Evolutionary conservation across 2,797 vertebrate genomes (phyloP), one percentile per base, ranked within the genome.

Genomic region (Coccyzus lansbergi): DNA sequence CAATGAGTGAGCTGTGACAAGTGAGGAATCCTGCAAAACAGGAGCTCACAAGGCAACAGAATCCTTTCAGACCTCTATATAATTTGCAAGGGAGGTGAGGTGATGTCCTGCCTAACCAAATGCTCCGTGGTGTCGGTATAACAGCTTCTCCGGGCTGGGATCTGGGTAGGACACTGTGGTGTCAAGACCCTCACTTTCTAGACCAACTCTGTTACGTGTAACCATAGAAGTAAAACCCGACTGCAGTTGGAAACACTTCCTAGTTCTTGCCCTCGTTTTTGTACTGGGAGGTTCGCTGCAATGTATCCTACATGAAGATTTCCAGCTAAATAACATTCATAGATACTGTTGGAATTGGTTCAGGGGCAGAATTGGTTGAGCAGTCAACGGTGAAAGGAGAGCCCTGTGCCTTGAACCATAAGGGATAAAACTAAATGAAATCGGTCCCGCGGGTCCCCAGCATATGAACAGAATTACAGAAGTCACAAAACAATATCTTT

Each of bases 301-400:
- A 29, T 71, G 33, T 49, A 65, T 65, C 65, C 72, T 78, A 13
- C 21, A 7, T 72, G 72, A 88, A 88, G 86, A 89, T 83, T 93
- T 89, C 62, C 48, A 52, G 70, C 69, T 75, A 95, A 95, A 69
- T 93, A 93, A 80, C 40, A 28, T 90, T 90, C 62, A 71, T 89
- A 96, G 93, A 65, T 91, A 58, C 72, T 21, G 25, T 20, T 94
- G 82, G 91, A 93, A 82, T 79, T 67, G 83, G 52, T 95, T 95
- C 92, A 83, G 82, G 53, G 84, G 85, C 89, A 86, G 84, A 89
- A 69, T 46, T 69, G 89, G 82, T 91, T 93, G 96, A 95, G 92
- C 94, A 93, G 86, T 87, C 88, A 87, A 88, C 83, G 65, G 92
- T 95, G 87, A 90, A 93, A 88, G 81, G 85, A 90, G 69, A 92